Evolutionary conservation across 2,888 invertebrate genomes (phyloP).

Genomic region (Sphecodes monilicornis): DNA sequence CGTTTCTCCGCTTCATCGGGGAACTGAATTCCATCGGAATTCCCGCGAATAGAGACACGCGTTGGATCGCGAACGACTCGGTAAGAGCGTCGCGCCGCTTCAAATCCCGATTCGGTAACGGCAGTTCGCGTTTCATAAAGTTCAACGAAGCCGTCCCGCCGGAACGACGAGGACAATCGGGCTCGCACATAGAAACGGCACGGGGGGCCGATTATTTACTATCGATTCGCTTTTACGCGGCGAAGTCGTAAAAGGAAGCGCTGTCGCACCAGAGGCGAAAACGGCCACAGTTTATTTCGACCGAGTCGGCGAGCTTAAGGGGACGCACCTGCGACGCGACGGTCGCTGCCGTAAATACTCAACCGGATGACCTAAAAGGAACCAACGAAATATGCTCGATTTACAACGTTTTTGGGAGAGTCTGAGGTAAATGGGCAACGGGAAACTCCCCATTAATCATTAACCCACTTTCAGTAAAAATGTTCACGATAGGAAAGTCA

Average conservation of each 20-base stretch:
- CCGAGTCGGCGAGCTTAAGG: conserved; percentile 24
- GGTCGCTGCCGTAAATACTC: conserved; percentile 15
- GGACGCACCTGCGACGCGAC: conserved; percentile 41
- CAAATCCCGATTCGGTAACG: conserved; percentile 17
- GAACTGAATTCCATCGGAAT: conserved; percentile 1
- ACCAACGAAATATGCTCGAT: not conserved
- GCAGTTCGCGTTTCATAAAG: conserved; percentile 41
- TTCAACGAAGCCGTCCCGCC: not conserved
- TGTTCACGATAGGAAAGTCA: no score
- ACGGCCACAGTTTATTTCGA: conserved; percentile 23
- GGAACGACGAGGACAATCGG: conserved; percentile 23
- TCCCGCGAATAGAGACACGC: not conserved
- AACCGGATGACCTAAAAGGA: not conserved
- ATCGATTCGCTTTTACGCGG: conserved; percentile 56
- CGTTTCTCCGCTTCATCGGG: not conserved
- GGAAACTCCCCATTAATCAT: not conserved
- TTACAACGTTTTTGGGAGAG: not conserved
- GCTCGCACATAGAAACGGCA: not conserved
- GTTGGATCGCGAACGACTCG: not conserved
- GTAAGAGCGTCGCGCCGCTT: not conserved
- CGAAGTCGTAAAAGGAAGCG: conserved; percentile 46
- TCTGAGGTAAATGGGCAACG: not conserved
- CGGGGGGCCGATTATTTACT: conserved; percentile 39
- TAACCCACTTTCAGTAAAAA: no score
- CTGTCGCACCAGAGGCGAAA: conserved; percentile 23